Conservation (phyloP, 2,113 vertebrate species). For the Cichladusa arquata region DNA sequence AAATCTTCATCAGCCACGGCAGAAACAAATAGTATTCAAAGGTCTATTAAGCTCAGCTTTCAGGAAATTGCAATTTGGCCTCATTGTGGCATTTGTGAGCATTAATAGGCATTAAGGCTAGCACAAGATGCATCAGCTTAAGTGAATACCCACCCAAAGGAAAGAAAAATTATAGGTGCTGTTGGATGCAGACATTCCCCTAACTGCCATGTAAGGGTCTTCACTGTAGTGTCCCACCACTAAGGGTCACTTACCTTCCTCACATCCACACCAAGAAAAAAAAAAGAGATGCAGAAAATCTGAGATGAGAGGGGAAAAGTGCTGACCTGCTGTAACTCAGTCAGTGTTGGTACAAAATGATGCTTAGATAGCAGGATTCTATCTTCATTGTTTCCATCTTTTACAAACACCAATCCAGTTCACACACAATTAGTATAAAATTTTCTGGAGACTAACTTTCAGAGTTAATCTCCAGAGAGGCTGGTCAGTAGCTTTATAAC, state of each 20-base stretch:
- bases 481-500: constrained; percentile 11
- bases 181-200: background rate
- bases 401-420: background rate
- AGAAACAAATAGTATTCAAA: constrained; percentile 24
- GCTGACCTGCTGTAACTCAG: background rate
- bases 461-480: background rate
- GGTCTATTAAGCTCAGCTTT: constrained; percentile 12
- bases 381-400: background rate
- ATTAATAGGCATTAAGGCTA: background rate
- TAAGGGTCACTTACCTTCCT: background rate
- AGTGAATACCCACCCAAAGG: background rate
- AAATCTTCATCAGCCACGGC: background rate
- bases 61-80: background rate
- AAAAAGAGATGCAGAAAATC: background rate
- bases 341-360: background rate
- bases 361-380: background rate
- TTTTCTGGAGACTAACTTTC: background rate
- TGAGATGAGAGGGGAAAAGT: background rate
- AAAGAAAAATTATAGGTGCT: background rate
- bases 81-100: background rate
- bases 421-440: background rate
- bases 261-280: background rate
- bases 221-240: background rate
- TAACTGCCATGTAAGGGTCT: background rate
- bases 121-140: background rate